Evolutionary conservation across 2,113 vertebrate species (phyloP).

Genomic region (Microtus pennsylvanicus): DNA sequence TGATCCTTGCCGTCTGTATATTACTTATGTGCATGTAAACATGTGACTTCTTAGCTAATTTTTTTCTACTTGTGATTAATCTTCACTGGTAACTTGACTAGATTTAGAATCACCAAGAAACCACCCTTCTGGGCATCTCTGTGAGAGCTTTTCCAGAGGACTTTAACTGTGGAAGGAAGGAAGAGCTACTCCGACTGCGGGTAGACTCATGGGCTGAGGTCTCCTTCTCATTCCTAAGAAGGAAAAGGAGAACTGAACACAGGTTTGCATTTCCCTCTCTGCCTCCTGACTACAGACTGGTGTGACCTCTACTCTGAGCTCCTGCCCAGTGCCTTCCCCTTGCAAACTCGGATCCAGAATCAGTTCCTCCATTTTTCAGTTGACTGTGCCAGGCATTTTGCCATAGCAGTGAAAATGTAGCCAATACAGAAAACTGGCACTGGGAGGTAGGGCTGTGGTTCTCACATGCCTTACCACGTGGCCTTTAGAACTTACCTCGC

Average conservation of each 20-base stretch:
- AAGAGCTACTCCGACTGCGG: background rate
- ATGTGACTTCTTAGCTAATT: constrained; percentile 24
- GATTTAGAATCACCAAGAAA: background rate
- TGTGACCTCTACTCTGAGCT: background rate
- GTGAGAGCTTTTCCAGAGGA: background rate
- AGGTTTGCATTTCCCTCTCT: background rate
- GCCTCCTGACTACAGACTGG: background rate
- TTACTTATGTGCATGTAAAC: background rate
- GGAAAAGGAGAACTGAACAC: background rate
- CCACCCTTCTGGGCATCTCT: background rate
- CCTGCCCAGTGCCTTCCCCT: background rate
- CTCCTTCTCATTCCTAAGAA: background rate
- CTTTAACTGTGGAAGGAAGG: background rate
- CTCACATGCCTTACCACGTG: background rate
- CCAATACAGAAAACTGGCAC: background rate
- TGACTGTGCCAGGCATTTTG: background rate
- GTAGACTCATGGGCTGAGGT: no score
- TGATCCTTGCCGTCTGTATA: background rate
- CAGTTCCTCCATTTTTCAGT: no score
- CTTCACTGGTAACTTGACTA: background rate
- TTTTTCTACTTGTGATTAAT: background rate
- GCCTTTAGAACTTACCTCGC: background rate
- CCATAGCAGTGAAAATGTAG: background rate
- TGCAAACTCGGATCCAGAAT: background rate
- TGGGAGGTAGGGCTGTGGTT: background rate